Evolutionary conservation across 1,140 invertebrate species (phyloP).

Genomic region (Cydia strobilella): DNA sequence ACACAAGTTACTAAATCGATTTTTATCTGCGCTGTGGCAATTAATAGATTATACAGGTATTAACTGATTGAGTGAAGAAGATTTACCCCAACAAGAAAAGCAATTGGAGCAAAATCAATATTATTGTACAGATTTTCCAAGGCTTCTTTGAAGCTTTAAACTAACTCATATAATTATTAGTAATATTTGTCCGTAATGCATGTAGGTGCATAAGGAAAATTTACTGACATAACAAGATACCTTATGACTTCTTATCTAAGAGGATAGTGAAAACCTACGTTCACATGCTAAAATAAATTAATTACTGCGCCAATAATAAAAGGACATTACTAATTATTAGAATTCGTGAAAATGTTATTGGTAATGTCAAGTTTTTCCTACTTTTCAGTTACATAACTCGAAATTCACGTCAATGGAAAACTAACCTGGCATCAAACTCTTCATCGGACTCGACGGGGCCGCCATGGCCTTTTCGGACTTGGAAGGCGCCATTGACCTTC

Average conservation of each 20-base stretch:
- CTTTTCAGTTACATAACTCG: conserved; percentile 74
- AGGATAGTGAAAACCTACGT: background rate
- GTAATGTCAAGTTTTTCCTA: conserved; percentile 13
- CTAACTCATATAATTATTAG: no score
- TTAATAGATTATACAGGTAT: no score
- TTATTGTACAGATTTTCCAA: background rate
- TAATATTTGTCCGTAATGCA: background rate
- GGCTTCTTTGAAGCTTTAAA: no score
- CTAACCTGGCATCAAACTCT: conserved; percentile 75
- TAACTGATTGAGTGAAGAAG: background rate
- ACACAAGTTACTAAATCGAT: no score
- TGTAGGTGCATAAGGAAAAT: conserved; percentile 25
- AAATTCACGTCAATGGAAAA: conserved; percentile 46
- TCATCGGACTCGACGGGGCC: conserved; percentile 70
- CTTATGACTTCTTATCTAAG: conserved; percentile 16
- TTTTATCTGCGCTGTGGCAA: no score
- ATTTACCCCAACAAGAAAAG: background rate
- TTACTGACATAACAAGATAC: conserved; percentile 2
- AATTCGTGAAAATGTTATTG: background rate
- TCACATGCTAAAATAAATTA: background rate
- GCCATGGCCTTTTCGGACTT: conserved; percentile 57
- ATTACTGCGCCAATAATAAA: background rate
- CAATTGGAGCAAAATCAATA: background rate
- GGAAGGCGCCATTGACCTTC: conserved; percentile 58
- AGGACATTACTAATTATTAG: background rate